A percentile compares a stretch with the other conserved stretches of the same genome.
Evolutionary conservation across 2,797 vertebrate species (phyloP).

Genomic region (Leucoraja ocellata): DNA sequence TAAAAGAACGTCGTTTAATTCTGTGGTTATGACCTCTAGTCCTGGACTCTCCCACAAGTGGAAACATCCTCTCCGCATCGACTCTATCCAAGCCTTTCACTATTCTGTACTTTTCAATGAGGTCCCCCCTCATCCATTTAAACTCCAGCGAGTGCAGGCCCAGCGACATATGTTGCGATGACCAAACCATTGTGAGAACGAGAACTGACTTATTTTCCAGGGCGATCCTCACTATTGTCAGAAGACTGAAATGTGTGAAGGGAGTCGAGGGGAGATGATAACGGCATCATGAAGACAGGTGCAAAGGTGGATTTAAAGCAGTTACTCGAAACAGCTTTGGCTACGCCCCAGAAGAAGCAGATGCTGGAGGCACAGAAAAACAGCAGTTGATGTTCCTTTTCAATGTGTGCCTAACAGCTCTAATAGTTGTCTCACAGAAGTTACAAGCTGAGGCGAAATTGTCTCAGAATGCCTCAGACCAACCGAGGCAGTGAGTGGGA

Average conservation of each 20-base stretch:
- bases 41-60: too few relatives aligned
- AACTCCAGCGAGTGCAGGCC: too few relatives aligned
- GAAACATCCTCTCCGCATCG: too few relatives aligned
- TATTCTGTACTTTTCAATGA: too few relatives aligned
- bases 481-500: background rate
- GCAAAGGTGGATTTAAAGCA: background rate
- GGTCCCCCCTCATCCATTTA: too few relatives aligned
- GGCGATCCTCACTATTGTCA: background rate
- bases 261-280: background rate
- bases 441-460: slow-evolving; percentile 2
- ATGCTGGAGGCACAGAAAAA: slow-evolving; percentile 8
- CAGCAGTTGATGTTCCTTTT: slow-evolving; percentile 13
- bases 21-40: too few relatives aligned
- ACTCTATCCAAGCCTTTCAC: too few relatives aligned
- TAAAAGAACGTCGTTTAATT: too few relatives aligned
- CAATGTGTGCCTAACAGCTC: slow-evolving; percentile 22
- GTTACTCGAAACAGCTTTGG: background rate
- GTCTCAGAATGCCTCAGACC: background rate
- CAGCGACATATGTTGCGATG: background rate
- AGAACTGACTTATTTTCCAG: background rate
- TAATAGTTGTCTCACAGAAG: slow-evolving; percentile 26
- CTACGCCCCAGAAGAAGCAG: slow-evolving; percentile 14
- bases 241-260: background rate
- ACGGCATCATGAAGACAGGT: slow-evolving; percentile 7
- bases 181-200: background rate